These are phyloP conservation scores for Odontocolon sp. DNA, from an alignment of 2,888 invertebrate genomes.

Conservation along the genomic window DNA sequence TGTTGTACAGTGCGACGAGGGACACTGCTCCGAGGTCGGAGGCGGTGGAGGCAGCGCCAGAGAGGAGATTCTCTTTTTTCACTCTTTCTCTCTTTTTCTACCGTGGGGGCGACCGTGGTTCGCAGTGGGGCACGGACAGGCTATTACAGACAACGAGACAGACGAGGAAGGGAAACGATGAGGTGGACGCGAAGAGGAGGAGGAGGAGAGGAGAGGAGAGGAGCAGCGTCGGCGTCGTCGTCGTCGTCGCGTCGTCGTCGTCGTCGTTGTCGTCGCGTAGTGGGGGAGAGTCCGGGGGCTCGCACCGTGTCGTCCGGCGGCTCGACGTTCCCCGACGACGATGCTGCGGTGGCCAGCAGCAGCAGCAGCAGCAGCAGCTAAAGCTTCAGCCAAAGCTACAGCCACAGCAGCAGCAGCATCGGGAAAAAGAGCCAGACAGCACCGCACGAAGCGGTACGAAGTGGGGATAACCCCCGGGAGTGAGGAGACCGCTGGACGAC, in stretches of 20 bases:
- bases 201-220: conserved; percentile 1
- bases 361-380: conserved; percentile 28
- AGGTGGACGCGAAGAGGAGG: conserved; percentile 9
- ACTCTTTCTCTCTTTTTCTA: not conserved
- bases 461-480: conserved; percentile 56
- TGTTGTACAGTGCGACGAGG: not conserved
- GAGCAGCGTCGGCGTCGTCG: conserved; percentile 49
- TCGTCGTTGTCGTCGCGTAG: conserved; percentile 25
- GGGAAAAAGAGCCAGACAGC: conserved; percentile 39
- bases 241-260: no score
- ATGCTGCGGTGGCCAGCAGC: conserved; percentile 47
- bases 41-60: not conserved
- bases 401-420: conserved; percentile 26
- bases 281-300: conserved; percentile 31
- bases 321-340: conserved; percentile 30
- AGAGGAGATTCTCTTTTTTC: not conserved
- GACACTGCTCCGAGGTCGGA: not conserved
- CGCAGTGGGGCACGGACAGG: not conserved
- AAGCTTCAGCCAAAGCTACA: conserved; percentile 19
- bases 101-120: no score
- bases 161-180: conserved; percentile 14
- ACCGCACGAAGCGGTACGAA: conserved; percentile 52
- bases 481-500: conserved; percentile 39
- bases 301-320: conserved; percentile 33
- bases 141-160: conserved; percentile 14